A percentile compares a stretch with the other conserved stretches of the same genome.
Evolutionary conservation across 2,797 vertebrate genomes (phyloP).

Genomic region (Macropus fuliginosus): DNA sequence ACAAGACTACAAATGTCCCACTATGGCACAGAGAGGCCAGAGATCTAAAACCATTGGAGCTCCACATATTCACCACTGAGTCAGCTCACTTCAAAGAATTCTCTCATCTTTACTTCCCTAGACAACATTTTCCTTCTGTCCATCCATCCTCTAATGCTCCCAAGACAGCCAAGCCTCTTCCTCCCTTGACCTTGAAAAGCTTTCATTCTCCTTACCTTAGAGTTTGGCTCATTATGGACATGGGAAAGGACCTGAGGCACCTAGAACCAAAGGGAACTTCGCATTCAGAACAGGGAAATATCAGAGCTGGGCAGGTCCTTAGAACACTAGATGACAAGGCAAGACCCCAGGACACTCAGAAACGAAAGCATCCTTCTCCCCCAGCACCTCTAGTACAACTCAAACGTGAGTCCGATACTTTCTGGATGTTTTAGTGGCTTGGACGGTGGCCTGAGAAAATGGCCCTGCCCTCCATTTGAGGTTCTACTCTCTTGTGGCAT

Average conservation of each 20-base stretch:
- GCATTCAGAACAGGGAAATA: background rate
- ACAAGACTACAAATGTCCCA: background rate
- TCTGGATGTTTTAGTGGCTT: background rate
- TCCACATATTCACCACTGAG: background rate
- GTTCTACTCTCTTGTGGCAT: background rate
- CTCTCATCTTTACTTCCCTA: background rate
- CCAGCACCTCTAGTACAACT: background rate
- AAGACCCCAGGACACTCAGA: background rate
- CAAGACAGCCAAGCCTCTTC: background rate
- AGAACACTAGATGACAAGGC: background rate
- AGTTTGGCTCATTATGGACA: background rate
- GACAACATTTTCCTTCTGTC: background rate
- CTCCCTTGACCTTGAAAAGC: background rate
- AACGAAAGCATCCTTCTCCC: background rate
- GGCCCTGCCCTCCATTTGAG: background rate
- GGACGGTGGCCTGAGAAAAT: background rate
- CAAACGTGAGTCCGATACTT: fast-evolving
- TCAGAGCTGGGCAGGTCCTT: background rate
- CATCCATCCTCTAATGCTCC: background rate
- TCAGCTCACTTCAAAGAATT: background rate
- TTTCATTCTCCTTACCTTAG: background rate
- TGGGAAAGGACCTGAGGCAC: background rate
- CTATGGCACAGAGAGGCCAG: background rate
- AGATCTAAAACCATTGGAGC: background rate
- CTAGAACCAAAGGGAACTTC: background rate